Conservation (phyloP, 2,888 invertebrate species). For the Palloptera scutellata region DNA sequence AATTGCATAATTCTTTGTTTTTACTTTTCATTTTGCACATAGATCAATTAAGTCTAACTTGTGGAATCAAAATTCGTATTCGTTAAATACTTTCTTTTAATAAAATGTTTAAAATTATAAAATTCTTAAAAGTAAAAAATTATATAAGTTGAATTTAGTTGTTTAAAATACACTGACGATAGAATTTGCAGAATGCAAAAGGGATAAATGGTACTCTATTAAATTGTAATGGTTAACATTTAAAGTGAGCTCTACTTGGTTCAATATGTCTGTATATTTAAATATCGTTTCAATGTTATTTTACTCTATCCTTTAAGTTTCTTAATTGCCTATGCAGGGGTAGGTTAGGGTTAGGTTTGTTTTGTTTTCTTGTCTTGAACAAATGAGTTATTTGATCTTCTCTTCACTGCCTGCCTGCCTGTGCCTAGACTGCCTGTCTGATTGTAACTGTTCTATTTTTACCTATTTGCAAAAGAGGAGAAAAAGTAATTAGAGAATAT, state of each 20-base stretch:
- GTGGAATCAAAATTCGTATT: slow-evolving; percentile 11
- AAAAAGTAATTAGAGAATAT: slow-evolving; percentile 52
- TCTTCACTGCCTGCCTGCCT: slow-evolving; percentile 48
- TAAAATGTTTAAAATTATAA: slow-evolving; percentile 28
- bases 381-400: slow-evolving; percentile 21
- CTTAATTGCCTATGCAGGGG: slow-evolving; percentile 27
- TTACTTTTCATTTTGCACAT: no score
- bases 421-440: slow-evolving; percentile 50
- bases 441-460: slow-evolving; percentile 58
- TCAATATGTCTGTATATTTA: not conserved
- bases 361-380: slow-evolving; percentile 11
- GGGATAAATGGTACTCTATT: slow-evolving; percentile 10
- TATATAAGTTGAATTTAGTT: slow-evolving; percentile 2
- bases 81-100: slow-evolving; percentile 13
- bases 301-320: slow-evolving; percentile 4
- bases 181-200: not conserved
- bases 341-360: slow-evolving; percentile 9
- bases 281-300: slow-evolving; percentile 7
- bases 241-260: slow-evolving; percentile 12
- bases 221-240: slow-evolving; percentile 13
- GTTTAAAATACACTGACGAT: slow-evolving; percentile 19
- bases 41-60: slow-evolving; percentile 8
- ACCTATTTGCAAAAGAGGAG: slow-evolving; percentile 60
- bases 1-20: no score
- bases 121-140: slow-evolving; percentile 26